phyloP scores from a whole-genome alignment of 2,888 invertebrate genomes.

The Reticulitermes lucifugus region DNA sequence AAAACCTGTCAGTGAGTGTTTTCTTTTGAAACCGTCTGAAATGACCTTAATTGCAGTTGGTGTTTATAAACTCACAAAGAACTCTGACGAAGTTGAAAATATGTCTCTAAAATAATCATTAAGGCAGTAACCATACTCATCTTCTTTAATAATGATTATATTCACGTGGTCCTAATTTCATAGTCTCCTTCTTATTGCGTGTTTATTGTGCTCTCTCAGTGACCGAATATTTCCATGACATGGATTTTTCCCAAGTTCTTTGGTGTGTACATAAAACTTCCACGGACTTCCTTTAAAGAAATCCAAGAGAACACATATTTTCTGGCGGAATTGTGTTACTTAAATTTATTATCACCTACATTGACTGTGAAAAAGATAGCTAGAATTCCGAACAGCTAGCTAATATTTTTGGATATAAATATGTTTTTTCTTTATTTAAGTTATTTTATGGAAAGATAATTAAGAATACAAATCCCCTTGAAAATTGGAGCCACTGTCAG shows the following conservation, averaged over 20 bases:
- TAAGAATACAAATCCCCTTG: slow-evolving; percentile 43
- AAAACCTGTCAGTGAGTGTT: not conserved
- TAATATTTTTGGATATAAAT: slow-evolving; percentile 9
- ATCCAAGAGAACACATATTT: not conserved
- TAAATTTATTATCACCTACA: not conserved
- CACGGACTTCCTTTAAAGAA: not conserved
- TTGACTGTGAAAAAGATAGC: not conserved
- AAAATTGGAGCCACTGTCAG: not conserved
- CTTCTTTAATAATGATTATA: not conserved
- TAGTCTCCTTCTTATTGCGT: not conserved
- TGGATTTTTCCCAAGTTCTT: not conserved
- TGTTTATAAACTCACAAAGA: not conserved
- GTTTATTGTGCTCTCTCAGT: slow-evolving; percentile 12
- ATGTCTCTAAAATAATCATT: not conserved
- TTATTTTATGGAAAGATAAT: slow-evolving; percentile 28
- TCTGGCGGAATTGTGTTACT: not conserved
- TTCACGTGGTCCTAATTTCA: not conserved
- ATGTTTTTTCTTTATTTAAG: not conserved
- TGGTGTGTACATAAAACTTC: not conserved
- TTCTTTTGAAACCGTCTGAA: slow-evolving; percentile 20
- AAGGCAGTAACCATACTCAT: not conserved
- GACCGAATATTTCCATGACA: not conserved
- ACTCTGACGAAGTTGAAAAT: not conserved
- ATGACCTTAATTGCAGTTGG: not conserved
- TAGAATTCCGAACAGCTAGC: not conserved